Conservation (phyloP, 2,113 vertebrate species). For the Uria aalge region DNA sequence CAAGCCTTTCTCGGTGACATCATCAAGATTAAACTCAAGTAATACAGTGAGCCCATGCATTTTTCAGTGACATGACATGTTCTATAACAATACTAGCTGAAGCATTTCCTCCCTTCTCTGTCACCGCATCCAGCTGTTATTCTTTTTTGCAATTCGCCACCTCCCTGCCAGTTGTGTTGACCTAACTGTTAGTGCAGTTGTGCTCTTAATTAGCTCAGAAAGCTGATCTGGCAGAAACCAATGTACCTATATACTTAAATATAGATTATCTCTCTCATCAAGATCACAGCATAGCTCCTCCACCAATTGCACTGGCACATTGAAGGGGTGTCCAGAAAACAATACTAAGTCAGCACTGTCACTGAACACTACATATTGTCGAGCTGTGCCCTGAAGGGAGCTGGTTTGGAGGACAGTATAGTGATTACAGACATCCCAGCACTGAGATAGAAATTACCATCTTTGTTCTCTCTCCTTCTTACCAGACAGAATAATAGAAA, state of each 20-base stretch:
- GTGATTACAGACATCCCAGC: not conserved
- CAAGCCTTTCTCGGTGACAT: slow-evolving; percentile 1
- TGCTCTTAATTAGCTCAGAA: not conserved
- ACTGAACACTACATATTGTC: not conserved
- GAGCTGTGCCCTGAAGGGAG: not conserved
- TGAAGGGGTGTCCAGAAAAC: not conserved
- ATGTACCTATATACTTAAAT: not conserved
- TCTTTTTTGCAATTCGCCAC: not conserved
- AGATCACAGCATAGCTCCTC: not conserved
- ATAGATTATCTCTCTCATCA: not conserved
- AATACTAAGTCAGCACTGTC: not conserved
- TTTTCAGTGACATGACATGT: not conserved
- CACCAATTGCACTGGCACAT: not conserved
- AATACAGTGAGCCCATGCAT: not conserved
- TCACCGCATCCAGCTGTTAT: slow-evolving; percentile 6
- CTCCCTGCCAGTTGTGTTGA: not conserved
- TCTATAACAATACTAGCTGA: not conserved
- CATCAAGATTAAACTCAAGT: slow-evolving; percentile 8
- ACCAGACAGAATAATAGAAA: not conserved
- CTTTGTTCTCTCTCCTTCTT: not conserved
- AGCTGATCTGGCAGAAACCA: not conserved
- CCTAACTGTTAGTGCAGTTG: not conserved
- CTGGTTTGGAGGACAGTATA: not conserved
- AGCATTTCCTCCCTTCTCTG: not conserved
- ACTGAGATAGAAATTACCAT: not conserved